Percentiles rank a stretch among this genome's conserved stretches.
Evolutionary conservation across 2,888 invertebrate genomes (phyloP).

Genomic region (Dicranocentrus wangi): DNA sequence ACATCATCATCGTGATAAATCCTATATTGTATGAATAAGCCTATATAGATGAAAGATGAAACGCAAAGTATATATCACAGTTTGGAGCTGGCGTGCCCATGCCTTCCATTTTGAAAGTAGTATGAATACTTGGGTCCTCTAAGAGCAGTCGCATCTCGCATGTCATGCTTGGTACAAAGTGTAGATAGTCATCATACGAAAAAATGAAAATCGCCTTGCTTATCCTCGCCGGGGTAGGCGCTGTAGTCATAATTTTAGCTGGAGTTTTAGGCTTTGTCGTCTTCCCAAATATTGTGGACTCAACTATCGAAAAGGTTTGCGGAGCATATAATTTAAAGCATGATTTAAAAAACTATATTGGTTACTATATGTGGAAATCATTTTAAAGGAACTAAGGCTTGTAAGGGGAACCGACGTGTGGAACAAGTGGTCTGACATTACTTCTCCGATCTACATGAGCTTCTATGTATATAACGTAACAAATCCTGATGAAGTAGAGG

Average conservation of each 20-base stretch:
- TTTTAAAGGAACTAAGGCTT: constrained; percentile 42
- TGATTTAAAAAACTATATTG: background rate
- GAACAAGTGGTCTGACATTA: constrained; percentile 57
- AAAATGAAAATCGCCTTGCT: background rate
- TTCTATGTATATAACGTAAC: constrained; percentile 57
- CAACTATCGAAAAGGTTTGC: constrained; percentile 32
- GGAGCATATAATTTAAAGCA: background rate
- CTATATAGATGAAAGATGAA: no score
- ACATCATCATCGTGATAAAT: no score
- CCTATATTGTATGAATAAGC: no score
- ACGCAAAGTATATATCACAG: no score
- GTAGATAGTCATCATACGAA: no score
- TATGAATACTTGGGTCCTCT: no score
- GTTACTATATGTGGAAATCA: background rate
- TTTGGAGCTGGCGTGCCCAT: no score
- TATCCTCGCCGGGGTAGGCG: constrained; percentile 15
- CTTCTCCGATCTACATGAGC: constrained; percentile 34
- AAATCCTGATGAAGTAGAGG: constrained; percentile 46
- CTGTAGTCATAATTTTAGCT: constrained; percentile 33
- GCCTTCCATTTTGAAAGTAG: no score
- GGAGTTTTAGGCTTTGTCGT: constrained; percentile 47
- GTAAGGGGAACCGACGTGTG: constrained; percentile 30
- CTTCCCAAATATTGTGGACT: constrained; percentile 38
- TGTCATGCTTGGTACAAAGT: no score
- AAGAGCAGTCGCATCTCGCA: no score